These are phyloP conservation scores for Thalassarche chlororhynchos DNA, from an alignment of 2,113 vertebrate species.

Conservation along the genomic window DNA sequence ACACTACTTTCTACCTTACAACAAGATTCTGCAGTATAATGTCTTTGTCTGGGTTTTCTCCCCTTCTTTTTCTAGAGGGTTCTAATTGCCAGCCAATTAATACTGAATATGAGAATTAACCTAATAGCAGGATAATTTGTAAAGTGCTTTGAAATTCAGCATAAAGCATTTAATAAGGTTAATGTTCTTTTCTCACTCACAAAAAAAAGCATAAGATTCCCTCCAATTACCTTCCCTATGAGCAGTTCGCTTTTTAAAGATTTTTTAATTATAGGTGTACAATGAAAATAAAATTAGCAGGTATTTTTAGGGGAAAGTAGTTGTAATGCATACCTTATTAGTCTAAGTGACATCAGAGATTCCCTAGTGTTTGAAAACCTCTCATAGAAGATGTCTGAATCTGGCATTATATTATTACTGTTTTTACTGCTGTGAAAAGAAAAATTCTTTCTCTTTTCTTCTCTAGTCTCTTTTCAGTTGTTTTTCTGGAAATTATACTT, in stretches of 20 bases:
- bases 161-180: not conserved
- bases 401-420: not conserved
- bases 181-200: not conserved
- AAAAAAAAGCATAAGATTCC: not conserved
- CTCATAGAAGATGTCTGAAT: not conserved
- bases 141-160: slow-evolving; percentile 15
- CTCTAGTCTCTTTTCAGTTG: not conserved
- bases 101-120: slow-evolving; percentile 21
- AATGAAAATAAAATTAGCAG: not conserved
- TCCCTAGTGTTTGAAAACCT: not conserved
- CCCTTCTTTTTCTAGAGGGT: not conserved
- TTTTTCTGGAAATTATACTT: not conserved
- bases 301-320: not conserved
- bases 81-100: not conserved
- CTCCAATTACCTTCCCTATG: not conserved
- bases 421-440: not conserved
- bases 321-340: not conserved
- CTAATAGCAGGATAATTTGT: not conserved
- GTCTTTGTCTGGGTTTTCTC: not conserved
- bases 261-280: not conserved
- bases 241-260: not conserved
- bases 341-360: not conserved
- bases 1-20: not conserved
- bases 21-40: not conserved
- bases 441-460: not conserved